phyloP scores from a whole-genome alignment of 2,888 invertebrate species.

The Elaeidobius kamerunicus region DNA sequence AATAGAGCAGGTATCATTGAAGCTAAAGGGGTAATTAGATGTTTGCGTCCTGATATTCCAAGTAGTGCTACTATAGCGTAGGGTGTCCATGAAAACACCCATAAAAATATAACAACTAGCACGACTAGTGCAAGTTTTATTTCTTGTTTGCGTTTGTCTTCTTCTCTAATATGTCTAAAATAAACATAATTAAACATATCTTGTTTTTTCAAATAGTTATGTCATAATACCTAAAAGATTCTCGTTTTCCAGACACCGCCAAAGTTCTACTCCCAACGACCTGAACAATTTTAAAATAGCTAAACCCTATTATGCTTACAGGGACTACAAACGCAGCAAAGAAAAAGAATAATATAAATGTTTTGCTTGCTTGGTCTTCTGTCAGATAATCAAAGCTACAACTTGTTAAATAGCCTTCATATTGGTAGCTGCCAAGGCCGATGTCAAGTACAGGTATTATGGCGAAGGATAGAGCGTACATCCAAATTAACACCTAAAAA shows the following conservation, averaged over 20 bases:
- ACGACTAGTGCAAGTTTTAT: slow-evolving; percentile 67
- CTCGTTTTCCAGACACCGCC: slow-evolving; percentile 1
- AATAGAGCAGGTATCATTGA: slow-evolving; percentile 78
- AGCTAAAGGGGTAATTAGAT: slow-evolving; percentile 63
- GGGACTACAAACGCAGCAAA: slow-evolving; percentile 75
- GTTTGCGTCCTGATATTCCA: slow-evolving; percentile 64
- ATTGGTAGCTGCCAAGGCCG: slow-evolving; percentile 73
- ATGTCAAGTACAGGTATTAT: slow-evolving; percentile 66
- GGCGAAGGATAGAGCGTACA: slow-evolving; percentile 69
- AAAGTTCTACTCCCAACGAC: slow-evolving; percentile 52
- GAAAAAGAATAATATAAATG: slow-evolving; percentile 73
- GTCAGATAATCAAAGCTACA: slow-evolving; percentile 85
- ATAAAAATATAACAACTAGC: slow-evolving; percentile 66
- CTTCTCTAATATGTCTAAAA: slow-evolving; percentile 57
- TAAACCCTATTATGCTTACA: slow-evolving; percentile 65
- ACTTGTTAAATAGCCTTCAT: slow-evolving; percentile 79
- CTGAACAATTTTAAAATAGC: slow-evolving; percentile 68
- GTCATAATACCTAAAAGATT: slow-evolving; percentile 17
- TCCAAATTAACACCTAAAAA: slow-evolving; percentile 60
- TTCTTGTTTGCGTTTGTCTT: slow-evolving; percentile 68
- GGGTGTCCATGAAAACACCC: slow-evolving; percentile 81
- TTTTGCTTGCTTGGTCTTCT: slow-evolving; percentile 56
- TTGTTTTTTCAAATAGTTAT: not conserved
- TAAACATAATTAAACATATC: not conserved
- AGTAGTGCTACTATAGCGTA: slow-evolving; percentile 73